These are phyloP conservation scores for Anguilla rostrata DNA, from an alignment of 2,113 vertebrate genomes.

Conservation along the genomic window DNA sequence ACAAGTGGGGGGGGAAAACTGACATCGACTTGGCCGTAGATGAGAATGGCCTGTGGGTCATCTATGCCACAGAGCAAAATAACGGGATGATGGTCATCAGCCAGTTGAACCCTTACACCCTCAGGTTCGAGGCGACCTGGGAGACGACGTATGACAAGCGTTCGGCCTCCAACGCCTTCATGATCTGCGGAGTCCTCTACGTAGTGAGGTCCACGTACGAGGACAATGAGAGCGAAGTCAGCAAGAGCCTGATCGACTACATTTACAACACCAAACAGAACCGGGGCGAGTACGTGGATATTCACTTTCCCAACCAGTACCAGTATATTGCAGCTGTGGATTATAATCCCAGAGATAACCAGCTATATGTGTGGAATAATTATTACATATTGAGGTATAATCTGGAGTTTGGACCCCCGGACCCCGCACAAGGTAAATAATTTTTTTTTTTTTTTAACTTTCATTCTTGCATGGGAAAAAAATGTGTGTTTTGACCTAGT, in stretches of 20 bases:
- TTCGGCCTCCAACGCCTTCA: conserved; percentile 96
- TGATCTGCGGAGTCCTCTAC: conserved; percentile 96
- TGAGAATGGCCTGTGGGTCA: conserved; percentile 97
- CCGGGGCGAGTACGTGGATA: conserved; percentile 86
- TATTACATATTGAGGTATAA: conserved; percentile 97
- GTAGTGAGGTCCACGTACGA: conserved; percentile 96
- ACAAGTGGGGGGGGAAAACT: conserved; percentile 98
- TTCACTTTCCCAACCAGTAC: conserved; percentile 98
- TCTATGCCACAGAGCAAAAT: conserved; percentile 98
- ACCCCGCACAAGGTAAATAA: conserved; percentile 92
- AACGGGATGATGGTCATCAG: conserved; percentile 98
- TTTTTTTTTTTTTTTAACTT: conserved; percentile 29
- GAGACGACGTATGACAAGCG: conserved; percentile 94
- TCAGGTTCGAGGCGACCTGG: conserved; percentile 97
- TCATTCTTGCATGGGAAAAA: conserved; percentile 10
- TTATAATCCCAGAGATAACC: conserved; percentile 98
- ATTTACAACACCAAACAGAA: conserved; percentile 92
- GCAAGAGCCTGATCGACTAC: conserved; percentile 94
- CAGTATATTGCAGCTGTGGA: conserved; percentile 98
- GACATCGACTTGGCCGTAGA: conserved; percentile 97
- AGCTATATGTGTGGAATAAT: conserved; percentile 99
- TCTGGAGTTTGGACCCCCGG: conserved; percentile 92
- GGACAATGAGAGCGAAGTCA: conserved; percentile 96
- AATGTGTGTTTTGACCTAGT: background rate
- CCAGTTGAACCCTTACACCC: conserved; percentile 95